Conservation (phyloP, 1,140 invertebrate species). For the Hormaphis cornu region DNA sequence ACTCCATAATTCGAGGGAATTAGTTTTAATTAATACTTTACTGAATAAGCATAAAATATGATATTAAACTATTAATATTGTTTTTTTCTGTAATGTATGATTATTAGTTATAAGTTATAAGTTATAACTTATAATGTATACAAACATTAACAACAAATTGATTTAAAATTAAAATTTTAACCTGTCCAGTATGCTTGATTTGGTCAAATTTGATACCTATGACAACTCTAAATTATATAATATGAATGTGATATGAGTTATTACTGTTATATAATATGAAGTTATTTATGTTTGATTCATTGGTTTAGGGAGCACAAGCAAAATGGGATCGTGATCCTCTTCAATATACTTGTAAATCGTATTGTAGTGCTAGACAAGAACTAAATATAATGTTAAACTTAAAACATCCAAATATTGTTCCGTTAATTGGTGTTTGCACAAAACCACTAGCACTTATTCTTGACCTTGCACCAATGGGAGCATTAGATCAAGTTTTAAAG, state of each 20-base stretch:
- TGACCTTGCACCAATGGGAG: conserved; percentile 82
- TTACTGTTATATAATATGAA: neutral
- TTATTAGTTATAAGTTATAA: too few relatives aligned
- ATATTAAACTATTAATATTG: too few relatives aligned
- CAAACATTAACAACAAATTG: too few relatives aligned
- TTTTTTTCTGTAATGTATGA: too few relatives aligned
- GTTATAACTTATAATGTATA: neutral
- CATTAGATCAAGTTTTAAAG: conserved; percentile 69
- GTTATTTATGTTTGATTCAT: neutral
- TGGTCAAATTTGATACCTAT: too few relatives aligned
- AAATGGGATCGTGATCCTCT: conserved; percentile 87
- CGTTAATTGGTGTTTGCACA: conserved; percentile 56
- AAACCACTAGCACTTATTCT: conserved; percentile 58
- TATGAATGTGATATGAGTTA: neutral
- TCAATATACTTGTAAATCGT: conserved; percentile 87
- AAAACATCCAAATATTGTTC: conserved; percentile 83
- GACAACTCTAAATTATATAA: too few relatives aligned
- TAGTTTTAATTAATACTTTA: too few relatives aligned
- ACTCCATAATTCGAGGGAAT: too few relatives aligned
- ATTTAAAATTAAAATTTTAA: neutral
- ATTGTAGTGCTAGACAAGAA: conserved; percentile 89
- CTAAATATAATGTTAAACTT: conserved; percentile 77
- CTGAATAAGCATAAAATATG: too few relatives aligned
- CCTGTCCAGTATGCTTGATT: too few relatives aligned
- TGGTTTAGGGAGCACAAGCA: conserved; percentile 58